Evolutionary conservation across 2,888 invertebrate species (phyloP), one percentile per base, ranked within the genome.

Genomic region (Neoaliturus tenellus): DNA sequence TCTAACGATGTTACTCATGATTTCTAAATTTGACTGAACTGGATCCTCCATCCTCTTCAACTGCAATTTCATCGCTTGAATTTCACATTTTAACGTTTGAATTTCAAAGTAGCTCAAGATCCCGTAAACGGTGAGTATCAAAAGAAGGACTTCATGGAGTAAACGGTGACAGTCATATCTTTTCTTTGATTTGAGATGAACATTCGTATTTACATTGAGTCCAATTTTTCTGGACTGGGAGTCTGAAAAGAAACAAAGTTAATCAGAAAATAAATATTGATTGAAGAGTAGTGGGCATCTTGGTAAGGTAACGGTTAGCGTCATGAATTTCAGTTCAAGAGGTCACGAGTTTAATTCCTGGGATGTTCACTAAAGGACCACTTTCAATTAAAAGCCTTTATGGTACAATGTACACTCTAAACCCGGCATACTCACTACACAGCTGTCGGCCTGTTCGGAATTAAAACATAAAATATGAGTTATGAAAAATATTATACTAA

Each of bases 181-280:
- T n/a, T 31, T 35, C 51, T 81, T 81, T 81, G 41, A 51, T 48
- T 81, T 71, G 12, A 69, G 20, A 48, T 44, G 71, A 44, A 81
- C 81, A 71, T 48, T 81, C 0, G 81, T 81, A 25, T 81, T 67
- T 67, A 81, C 8, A 33, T 51, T 62, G 10, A 81, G 48, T 2
- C 81, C 81, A 31, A 81, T 81, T 44, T 81, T 48, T 48, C 51
- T 48, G 23, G 69, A 33, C n/a, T 44, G 67, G 12, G 48, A n/a
- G 41, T 28, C 81, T 81, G 39, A 25, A 81, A 81, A 35, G 12
- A 55, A 78, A 44, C n/a, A 55, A 39, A 39, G 12, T 8, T 12
- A 39, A 39, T 39, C 12, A n/a, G n/a, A n/a, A n/a, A n/a, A n/a
- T n/a, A n/a, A n/a, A n/a, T n/a, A n/a, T n/a, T n/a, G n/a, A n/a